Evolutionary conservation across 2,888 invertebrate species (phyloP).

Genomic region (Hydroisotoma schaefferi): DNA sequence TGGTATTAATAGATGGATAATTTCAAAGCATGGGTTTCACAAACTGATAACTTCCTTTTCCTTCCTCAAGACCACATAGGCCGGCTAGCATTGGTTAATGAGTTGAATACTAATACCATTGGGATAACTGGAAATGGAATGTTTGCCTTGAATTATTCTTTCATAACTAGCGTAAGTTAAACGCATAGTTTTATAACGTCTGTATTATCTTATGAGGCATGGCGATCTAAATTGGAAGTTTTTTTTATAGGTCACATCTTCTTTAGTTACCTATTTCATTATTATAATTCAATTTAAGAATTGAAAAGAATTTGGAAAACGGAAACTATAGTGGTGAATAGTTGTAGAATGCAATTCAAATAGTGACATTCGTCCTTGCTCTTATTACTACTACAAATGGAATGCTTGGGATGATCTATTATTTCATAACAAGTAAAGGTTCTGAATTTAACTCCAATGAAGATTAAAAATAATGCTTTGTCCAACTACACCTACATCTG

Average conservation of each 20-base stretch:
- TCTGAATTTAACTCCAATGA: too few species aligned
- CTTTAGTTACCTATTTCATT: not conserved
- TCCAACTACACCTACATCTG: too few species aligned
- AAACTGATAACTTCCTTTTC: not conserved
- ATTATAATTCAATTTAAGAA: not conserved
- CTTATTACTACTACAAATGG: too few species aligned
- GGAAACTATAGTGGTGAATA: too few species aligned
- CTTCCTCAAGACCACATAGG: not conserved
- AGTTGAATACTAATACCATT: not conserved
- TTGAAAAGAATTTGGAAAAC: too few species aligned
- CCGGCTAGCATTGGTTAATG: not conserved
- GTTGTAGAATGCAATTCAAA: too few species aligned
- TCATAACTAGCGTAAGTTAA: constrained; percentile 3
- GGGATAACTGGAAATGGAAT: constrained; percentile 4
- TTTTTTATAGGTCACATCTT: not conserved
- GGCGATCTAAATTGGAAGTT: not conserved
- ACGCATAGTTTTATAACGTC: not conserved
- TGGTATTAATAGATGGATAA: not conserved
- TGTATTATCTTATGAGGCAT: not conserved
- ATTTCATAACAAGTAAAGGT: too few species aligned
- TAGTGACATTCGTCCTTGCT: too few species aligned
- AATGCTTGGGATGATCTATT: too few species aligned
- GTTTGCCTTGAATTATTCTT: constrained; percentile 1
- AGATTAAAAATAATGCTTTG: too few species aligned
- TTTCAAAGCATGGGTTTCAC: not conserved